Evolutionary conservation across 2,113 vertebrate genomes (phyloP), one percentile per base, ranked within the genome.

Genomic region (Bubo scandiacus): DNA sequence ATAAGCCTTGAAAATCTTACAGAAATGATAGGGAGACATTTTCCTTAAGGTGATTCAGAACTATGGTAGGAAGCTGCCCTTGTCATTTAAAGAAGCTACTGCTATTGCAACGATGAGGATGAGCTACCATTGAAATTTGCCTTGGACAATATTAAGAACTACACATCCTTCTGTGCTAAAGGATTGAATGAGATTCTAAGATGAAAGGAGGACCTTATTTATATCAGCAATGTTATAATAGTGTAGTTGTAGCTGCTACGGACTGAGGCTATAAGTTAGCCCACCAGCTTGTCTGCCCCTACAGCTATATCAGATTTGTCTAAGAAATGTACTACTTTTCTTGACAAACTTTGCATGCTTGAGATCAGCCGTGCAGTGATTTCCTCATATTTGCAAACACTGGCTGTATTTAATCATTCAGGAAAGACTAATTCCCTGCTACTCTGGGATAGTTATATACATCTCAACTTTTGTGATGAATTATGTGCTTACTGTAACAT

Each of bases 401-500:
- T 71, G 32, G 15, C 32, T 92, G 51, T 57, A 74, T 90, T 96
- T 94, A 93, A 92, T 96, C 72, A 91, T 68, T 45, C n/a, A 77
- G 79, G 80, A 86, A 93, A 86, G 68, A 57, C 83, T 83, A 71
- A 86, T 66, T 90, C 51, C 18, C 45, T 74, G 27, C 25, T 79
- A 36, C 77, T 66, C 65, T 49, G 25, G 38, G 29, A 45, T 49
- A 72, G 82, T 62, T 57, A 27, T 15, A 34, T 74, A 19, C 23
- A 43, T 81, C 66, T 84, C 36, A 78, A 82, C 38, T 81, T 81
- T 78, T 68, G 72, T 6, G 2, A 83, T 93, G 42, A 90, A 67
- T 94, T 88, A 90, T 71, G 42, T 67, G 42, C 61, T 94, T 59
- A 71, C 51, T 88, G 42, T n/a, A 74, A 71, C 14, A 25, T 32